A percentile compares a stretch with the other conserved stretches of the same genome.
Evolutionary conservation across 2,113 vertebrate species (phyloP).

Genomic region (Periophthalmodon schlosseri): DNA sequence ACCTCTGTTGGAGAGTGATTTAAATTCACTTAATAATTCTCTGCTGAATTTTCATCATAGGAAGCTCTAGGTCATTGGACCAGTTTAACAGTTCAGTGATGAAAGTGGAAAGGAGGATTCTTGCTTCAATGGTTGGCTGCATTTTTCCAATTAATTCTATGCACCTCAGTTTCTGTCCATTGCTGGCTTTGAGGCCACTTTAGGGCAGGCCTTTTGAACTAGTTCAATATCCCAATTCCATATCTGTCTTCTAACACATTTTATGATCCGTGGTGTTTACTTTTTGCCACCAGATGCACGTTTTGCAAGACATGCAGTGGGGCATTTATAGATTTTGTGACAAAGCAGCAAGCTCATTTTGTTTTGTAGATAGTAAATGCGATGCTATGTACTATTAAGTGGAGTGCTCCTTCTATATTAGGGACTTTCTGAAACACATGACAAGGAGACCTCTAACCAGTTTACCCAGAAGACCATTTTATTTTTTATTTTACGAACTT

Average conservation of each 20-base stretch:
- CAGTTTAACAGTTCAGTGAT: background rate
- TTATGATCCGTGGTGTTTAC: background rate
- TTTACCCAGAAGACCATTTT: slow-evolving; percentile 28
- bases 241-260: background rate
- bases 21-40: background rate
- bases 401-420: too few species aligned
- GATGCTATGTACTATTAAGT: too few species aligned
- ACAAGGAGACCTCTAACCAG: slow-evolving; percentile 12
- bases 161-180: slow-evolving; percentile 23
- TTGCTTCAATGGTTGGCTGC: slow-evolving; percentile 18
- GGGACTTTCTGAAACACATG: background rate
- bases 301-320: slow-evolving; percentile 12
- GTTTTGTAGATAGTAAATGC: too few species aligned
- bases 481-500: slow-evolving; percentile 21
- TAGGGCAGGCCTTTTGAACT: background rate
- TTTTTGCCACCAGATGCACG: background rate
- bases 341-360: too few species aligned
- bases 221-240: background rate
- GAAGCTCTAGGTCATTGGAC: background rate
- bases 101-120: slow-evolving; percentile 16
- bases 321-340: slow-evolving; percentile 37
- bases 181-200: background rate
- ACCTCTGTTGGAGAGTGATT: background rate
- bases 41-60: background rate
- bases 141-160: slow-evolving; percentile 40